Conservation (phyloP, 2,797 vertebrate genomes). For the Helostoma temminkii region DNA sequence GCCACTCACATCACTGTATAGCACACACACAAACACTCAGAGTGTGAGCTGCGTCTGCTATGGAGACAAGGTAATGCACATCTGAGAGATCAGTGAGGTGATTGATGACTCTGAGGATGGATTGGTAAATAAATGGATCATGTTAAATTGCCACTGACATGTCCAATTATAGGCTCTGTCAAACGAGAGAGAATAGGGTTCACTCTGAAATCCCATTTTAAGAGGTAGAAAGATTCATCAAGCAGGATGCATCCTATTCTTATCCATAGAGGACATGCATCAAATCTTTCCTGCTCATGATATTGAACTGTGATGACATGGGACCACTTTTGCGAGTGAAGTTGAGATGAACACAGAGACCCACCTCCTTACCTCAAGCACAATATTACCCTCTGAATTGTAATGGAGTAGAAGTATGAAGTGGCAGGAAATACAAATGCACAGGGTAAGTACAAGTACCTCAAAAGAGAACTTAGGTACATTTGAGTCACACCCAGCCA, state of each 20-base stretch:
- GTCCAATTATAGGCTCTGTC: conserved; percentile 85
- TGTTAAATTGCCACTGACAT: conserved; percentile 86
- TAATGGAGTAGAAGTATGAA: background rate
- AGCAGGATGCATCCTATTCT: conserved; percentile 58
- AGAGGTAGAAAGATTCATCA: conserved; percentile 78
- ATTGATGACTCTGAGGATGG: conserved; percentile 78
- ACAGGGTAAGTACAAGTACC: background rate
- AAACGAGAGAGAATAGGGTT: conserved; percentile 76
- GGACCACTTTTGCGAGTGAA: conserved; percentile 33
- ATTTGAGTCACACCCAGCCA: background rate
- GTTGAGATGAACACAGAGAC: conserved; percentile 15
- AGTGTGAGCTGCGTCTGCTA: conserved; percentile 13
- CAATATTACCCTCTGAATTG: background rate
- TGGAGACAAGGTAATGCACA: conserved; percentile 34
- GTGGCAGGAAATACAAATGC: no score
- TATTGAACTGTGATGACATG: conserved; percentile 57
- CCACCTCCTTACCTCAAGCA: background rate
- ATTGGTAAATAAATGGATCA: conserved; percentile 87
- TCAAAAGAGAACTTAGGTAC: no score
- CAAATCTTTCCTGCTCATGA: conserved; percentile 54
- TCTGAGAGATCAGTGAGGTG: conserved; percentile 64
- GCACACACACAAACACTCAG: conserved; percentile 20
- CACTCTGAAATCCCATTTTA: conserved; percentile 78
- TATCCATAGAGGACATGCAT: conserved; percentile 55
- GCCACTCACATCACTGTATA: conserved; percentile 39